Base-by-base conservation (phyloP, 2,888 invertebrate species). In the Heliconius ismenius region DNA sequence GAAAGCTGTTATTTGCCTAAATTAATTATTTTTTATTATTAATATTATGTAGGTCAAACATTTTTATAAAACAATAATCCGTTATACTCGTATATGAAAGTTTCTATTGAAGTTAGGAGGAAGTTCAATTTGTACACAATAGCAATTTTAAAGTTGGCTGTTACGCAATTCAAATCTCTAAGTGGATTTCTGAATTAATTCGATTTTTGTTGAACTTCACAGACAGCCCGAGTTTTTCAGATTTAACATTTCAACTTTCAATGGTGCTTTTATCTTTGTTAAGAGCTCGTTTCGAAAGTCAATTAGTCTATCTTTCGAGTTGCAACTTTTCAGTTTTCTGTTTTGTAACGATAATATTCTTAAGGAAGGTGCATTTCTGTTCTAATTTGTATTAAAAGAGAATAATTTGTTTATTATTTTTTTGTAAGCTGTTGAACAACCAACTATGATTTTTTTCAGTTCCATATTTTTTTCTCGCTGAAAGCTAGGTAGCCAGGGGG, bases 111-210 rank as follows among this genome's bases (percentile, higher is more conserved):
- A 82, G 79, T 76, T 80, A 81, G 81, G 80, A 81, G 81, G 85
- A 89, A 90, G 87, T 90, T 90, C 86, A 88, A 90, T 88, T 89
- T 86, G 85, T 88, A 89, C 87, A 90, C 89, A 91, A 90, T 90
- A 87, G 87, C 87, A 89, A 89, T 90, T 89, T 87, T 86, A 86
- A 90, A 90, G 87, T 91, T 90, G 81, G 82, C 83, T 85, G 84
- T 89, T 88, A 87, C 86, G 84, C 85, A 87, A 88, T 89, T 88
- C 87, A 86, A 85, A 91, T 90, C 18, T 87, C 87, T 86, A 89
- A 90, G 87, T 88, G 86, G 88, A 89, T 91, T 90, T 88, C 83
- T 82, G 86, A 89, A 89, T 90, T 91, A 90, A 91, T 91, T 90
- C 88, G 84, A 89, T 90, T 90, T 89, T 88, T 88, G 86, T 87